These are phyloP conservation scores for Pachydiplax longipennis DNA, from an alignment of 2,888 invertebrate genomes.

Conservation along the genomic window DNA sequence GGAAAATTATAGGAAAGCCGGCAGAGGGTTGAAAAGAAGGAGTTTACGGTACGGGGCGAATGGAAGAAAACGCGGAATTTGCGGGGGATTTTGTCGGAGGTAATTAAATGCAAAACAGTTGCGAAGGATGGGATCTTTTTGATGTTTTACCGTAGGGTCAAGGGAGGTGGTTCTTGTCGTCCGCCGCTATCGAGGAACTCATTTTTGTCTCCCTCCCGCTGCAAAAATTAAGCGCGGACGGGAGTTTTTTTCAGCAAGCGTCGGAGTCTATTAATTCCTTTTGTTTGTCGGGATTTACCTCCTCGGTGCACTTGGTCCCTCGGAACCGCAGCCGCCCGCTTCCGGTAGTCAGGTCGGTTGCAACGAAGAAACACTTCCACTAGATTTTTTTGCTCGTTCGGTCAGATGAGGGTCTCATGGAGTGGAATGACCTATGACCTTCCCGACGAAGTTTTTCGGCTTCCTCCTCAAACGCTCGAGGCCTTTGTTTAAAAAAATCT, in stretches of 20 bases:
- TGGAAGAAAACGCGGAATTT: not conserved
- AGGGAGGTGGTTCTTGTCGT: not conserved
- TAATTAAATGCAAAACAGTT: slow-evolving; percentile 35
- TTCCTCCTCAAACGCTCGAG: not conserved
- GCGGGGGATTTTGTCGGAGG: slow-evolving; percentile 6
- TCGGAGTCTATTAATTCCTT: slow-evolving; percentile 6
- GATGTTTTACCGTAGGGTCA: not conserved
- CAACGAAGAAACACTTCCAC: not conserved
- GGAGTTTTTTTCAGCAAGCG: not conserved
- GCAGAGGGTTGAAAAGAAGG: not conserved
- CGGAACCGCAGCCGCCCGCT: not conserved
- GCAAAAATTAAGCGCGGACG: not conserved
- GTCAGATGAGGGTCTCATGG: not conserved
- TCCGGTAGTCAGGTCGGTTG: not conserved
- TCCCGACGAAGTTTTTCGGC: not conserved
- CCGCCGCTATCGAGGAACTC: not conserved
- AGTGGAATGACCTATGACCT: slow-evolving; percentile 42
- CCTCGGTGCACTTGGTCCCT: not conserved
- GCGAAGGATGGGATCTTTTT: not conserved
- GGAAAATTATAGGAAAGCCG: not conserved
- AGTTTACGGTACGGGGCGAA: not conserved
- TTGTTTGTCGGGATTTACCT: not conserved
- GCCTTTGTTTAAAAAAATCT: not conserved
- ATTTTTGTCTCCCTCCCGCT: not conserved
- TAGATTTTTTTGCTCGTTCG: not conserved